Conservation (phyloP, 1,140 invertebrate species). For the Portunus trituberculatus region DNA sequence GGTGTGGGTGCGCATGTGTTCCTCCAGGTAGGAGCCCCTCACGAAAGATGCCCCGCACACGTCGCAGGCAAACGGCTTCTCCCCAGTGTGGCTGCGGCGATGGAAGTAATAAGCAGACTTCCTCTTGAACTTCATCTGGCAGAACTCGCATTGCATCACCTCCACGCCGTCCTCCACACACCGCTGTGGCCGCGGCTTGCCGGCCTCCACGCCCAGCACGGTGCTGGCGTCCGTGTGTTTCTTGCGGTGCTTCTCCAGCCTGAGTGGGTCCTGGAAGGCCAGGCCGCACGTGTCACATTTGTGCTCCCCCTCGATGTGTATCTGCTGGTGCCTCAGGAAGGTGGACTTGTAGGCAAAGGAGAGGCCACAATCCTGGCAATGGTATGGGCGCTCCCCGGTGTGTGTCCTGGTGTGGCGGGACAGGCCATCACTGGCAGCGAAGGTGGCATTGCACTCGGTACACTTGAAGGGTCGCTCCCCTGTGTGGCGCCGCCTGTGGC, state of each 20-base stretch:
- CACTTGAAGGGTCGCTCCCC: constrained; percentile 71
- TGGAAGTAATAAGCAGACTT: constrained; percentile 70
- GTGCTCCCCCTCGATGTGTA: constrained; percentile 51
- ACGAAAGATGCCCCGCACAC: constrained; percentile 61
- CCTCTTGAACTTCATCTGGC: constrained; percentile 68
- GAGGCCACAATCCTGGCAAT: constrained; percentile 63
- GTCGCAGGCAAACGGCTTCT: constrained; percentile 67
- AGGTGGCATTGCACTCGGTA: constrained; percentile 73
- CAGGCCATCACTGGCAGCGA: constrained; percentile 71
- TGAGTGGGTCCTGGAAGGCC: constrained; percentile 54
- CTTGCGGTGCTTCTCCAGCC: constrained; percentile 60
- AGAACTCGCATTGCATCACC: constrained; percentile 63
- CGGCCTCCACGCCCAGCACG: constrained; percentile 29
- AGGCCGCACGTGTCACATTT: constrained; percentile 66
- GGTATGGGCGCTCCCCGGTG: constrained; percentile 65
- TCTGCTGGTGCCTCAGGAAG: constrained; percentile 57
- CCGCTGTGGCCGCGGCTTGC: constrained; percentile 49
- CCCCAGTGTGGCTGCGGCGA: constrained; percentile 63
- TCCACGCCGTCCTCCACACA: constrained; percentile 59
- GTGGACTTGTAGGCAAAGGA: constrained; percentile 69
- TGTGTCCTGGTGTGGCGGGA: constrained; percentile 68
- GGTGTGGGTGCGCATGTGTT: constrained; percentile 69
- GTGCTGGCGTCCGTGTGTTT: constrained; percentile 66
- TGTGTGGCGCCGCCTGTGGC: constrained; percentile 66
- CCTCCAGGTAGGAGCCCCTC: constrained; percentile 55